Evolutionary conservation across 2,113 vertebrate species (phyloP).

Genomic region (Clarias macrocephalus): DNA sequence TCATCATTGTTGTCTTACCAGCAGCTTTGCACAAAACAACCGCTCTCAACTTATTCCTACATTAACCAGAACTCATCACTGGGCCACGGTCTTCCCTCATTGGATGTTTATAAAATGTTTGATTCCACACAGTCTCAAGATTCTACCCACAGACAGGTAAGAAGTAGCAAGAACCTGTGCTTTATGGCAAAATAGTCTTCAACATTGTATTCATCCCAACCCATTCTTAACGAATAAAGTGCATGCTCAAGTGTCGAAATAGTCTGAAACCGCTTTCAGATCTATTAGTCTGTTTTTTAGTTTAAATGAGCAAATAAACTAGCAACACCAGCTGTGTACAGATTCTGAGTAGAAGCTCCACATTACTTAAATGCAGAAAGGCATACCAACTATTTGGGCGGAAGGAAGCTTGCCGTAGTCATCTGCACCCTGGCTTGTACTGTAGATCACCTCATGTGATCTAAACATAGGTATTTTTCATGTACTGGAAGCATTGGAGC

Average conservation of each 20-base stretch:
- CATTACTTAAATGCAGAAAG: not conserved
- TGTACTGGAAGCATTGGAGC: too few species aligned
- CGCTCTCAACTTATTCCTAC: slow-evolving; percentile 40
- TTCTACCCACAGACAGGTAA: slow-evolving; percentile 62
- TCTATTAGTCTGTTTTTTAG: not conserved
- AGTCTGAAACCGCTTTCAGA: not conserved
- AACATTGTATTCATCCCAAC: not conserved
- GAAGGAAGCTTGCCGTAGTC: too few species aligned
- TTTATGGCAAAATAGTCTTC: not conserved
- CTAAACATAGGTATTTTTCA: too few species aligned
- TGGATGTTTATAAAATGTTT: slow-evolving; percentile 59
- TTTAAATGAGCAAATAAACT: not conserved
- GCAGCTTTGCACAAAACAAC: slow-evolving; percentile 48
- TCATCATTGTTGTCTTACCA: slow-evolving; percentile 33
- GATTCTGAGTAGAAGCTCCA: not conserved
- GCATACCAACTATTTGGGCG: not conserved
- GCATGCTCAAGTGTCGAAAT: not conserved
- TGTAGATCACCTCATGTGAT: too few species aligned
- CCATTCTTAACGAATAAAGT: not conserved
- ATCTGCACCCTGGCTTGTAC: too few species aligned
- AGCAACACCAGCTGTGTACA: not conserved
- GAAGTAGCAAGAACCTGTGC: not conserved
- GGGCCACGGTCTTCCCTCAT: slow-evolving; percentile 56
- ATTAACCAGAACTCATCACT: slow-evolving; percentile 53
- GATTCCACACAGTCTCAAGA: slow-evolving; percentile 42